These are phyloP conservation scores for Lucilia cuprina DNA, from an alignment of 1,140 invertebrate genomes.

Conservation along the genomic window DNA sequence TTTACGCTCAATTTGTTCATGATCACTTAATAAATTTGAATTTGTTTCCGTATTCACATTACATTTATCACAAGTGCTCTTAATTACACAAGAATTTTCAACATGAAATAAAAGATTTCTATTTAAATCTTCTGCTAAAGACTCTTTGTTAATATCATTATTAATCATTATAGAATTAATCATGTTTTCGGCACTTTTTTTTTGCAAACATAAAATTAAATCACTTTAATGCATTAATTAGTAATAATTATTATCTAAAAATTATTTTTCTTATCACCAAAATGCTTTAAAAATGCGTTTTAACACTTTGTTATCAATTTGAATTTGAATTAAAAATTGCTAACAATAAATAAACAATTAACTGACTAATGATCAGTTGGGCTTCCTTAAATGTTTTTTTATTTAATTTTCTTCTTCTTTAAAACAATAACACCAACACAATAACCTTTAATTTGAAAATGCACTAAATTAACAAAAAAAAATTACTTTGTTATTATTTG, in stretches of 20 bases:
- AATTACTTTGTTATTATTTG: not conserved
- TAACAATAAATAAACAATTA: not conserved
- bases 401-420: too few relatives aligned
- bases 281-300: not conserved
- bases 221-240: not conserved
- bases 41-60: not conserved
- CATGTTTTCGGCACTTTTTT: not conserved
- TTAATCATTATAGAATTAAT: not conserved
- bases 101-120: not conserved
- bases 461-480: not conserved
- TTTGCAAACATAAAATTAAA: not conserved
- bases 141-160: not conserved
- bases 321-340: not conserved
- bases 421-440: not conserved
- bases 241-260: not conserved
- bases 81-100: not conserved
- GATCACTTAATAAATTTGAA: not conserved
- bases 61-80: not conserved
- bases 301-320: not conserved
- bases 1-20: conserved; percentile 14
- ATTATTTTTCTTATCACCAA: not conserved
- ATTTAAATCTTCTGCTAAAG: not conserved
- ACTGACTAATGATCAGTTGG: too few relatives aligned
- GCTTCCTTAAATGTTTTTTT: not conserved
- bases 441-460: not conserved